phyloP scores from a whole-genome alignment of 2,113 vertebrate genomes.

The Seriola quinqueradiata region DNA sequence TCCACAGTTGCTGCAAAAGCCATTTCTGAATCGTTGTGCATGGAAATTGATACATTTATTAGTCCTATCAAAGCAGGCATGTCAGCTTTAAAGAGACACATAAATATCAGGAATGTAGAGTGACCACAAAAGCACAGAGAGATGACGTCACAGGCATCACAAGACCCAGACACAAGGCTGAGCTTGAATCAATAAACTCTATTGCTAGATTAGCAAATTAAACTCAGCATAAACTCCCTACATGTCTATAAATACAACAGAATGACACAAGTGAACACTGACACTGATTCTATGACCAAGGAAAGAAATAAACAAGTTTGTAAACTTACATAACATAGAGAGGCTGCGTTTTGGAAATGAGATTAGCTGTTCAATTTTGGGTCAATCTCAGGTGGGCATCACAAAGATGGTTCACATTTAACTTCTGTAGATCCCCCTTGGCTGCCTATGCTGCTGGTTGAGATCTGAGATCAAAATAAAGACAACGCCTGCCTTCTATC shows the following conservation, averaged over 20 bases:
- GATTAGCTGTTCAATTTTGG: background rate
- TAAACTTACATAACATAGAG: background rate
- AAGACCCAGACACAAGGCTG: slow-evolving; percentile 42
- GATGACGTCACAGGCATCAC: slow-evolving; percentile 34
- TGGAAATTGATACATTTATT: slow-evolving; percentile 15
- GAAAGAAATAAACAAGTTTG: background rate
- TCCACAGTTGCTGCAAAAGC: slow-evolving; percentile 2
- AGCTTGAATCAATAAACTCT: slow-evolving; percentile 11
- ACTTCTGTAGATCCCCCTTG: background rate
- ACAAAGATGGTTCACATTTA: background rate
- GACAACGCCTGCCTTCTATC: background rate
- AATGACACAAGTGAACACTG: background rate
- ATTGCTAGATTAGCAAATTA: slow-evolving; percentile 26
- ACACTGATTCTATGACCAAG: background rate
- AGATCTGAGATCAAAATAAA: background rate
- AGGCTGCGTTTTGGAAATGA: background rate
- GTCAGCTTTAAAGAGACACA: slow-evolving; percentile 19
- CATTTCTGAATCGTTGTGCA: slow-evolving; percentile 3
- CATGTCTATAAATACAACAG: slow-evolving; percentile 6
- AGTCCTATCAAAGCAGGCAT: background rate
- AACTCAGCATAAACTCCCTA: background rate
- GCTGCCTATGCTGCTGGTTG: background rate
- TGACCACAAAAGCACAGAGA: background rate
- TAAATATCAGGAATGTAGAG: slow-evolving; percentile 14
- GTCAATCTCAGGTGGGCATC: background rate